phyloP scores from a whole-genome alignment of 2,888 invertebrate species.

The Ischnus inquisitorius region DNA sequence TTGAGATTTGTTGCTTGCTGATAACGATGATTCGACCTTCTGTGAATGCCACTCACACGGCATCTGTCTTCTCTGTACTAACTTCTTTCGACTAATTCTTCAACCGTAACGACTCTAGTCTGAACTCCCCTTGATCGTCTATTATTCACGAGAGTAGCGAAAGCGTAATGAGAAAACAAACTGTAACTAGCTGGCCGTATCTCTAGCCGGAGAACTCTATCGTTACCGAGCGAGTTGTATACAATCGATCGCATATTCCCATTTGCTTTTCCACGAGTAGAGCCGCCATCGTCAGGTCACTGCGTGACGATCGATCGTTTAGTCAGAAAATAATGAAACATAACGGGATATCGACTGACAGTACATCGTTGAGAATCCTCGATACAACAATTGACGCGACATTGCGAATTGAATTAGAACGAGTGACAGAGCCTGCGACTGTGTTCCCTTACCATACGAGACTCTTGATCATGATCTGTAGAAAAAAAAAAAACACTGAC shows the following conservation, averaged over 20 bases:
- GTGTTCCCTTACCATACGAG: slow-evolving; percentile 27
- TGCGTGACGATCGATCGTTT: slow-evolving; percentile 23
- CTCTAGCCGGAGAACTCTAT: slow-evolving; percentile 16
- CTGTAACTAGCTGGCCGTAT: neutral
- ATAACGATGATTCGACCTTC: neutral
- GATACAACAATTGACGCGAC: slow-evolving; percentile 19
- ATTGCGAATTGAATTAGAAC: slow-evolving; percentile 29
- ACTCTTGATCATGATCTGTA: slow-evolving; percentile 56
- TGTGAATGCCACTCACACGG: neutral
- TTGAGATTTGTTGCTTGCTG: slow-evolving; percentile 29
- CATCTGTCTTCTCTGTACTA: slow-evolving; percentile 2
- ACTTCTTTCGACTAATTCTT: slow-evolving; percentile 22
- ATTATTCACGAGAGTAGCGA: slow-evolving; percentile 2
- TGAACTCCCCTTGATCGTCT: slow-evolving; percentile 17
- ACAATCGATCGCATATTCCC: slow-evolving; percentile 28
- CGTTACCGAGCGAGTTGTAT: slow-evolving; percentile 60
- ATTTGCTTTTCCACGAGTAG: slow-evolving; percentile 24
- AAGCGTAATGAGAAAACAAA: neutral
- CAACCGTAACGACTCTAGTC: slow-evolving; percentile 35
- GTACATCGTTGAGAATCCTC: slow-evolving; percentile 21
- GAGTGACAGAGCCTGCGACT: slow-evolving; percentile 18
- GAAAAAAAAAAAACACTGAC: slow-evolving; percentile 65
- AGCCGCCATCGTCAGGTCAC: slow-evolving; percentile 18
- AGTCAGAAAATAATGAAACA: slow-evolving; percentile 16
- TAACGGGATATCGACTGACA: slow-evolving; percentile 32